These are phyloP conservation scores for Oryzias curvinotus DNA, from an alignment of 2,113 vertebrate species.

Conservation along the genomic window DNA sequence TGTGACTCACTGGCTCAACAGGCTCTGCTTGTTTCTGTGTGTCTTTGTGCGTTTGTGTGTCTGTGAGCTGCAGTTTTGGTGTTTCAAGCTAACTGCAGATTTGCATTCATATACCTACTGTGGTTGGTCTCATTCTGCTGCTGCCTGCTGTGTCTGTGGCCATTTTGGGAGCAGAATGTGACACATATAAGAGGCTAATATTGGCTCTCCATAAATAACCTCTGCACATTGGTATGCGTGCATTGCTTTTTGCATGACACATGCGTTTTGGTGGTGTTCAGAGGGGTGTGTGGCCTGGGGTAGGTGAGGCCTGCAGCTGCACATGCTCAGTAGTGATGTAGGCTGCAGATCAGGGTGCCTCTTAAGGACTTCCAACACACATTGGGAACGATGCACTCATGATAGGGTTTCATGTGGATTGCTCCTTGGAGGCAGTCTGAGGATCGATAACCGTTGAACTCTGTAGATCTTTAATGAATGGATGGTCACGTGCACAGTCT, in stretches of 20 bases:
- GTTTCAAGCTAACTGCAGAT: constrained; percentile 4
- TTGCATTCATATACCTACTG: constrained; percentile 22
- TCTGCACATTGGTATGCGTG: constrained; percentile 48
- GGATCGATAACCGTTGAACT: too few species aligned
- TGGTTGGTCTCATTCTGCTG: constrained; percentile 38
- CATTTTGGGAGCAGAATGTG: constrained; percentile 65
- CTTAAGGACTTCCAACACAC: too few species aligned
- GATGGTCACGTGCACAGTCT: too few species aligned
- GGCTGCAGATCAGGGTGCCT: too few species aligned
- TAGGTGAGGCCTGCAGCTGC: too few species aligned
- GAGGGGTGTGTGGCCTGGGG: too few species aligned
- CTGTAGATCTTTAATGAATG: too few species aligned
- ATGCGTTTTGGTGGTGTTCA: too few species aligned
- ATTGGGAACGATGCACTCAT: too few species aligned
- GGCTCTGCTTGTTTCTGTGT: constrained; percentile 67
- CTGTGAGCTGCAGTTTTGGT: constrained; percentile 5
- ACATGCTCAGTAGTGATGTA: too few species aligned
- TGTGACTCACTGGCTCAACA: constrained; percentile 43
- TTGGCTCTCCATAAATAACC: constrained; percentile 63
- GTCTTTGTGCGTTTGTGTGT: neutral
- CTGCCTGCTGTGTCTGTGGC: constrained; percentile 37
- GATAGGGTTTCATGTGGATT: too few species aligned
- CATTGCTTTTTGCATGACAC: constrained; percentile 1
- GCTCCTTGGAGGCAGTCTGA: too few species aligned
- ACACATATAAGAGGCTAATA: constrained; percentile 60